These are phyloP conservation scores for Cylas formicarius DNA, from an alignment of 1,140 invertebrate species.

Conservation along the genomic window DNA sequence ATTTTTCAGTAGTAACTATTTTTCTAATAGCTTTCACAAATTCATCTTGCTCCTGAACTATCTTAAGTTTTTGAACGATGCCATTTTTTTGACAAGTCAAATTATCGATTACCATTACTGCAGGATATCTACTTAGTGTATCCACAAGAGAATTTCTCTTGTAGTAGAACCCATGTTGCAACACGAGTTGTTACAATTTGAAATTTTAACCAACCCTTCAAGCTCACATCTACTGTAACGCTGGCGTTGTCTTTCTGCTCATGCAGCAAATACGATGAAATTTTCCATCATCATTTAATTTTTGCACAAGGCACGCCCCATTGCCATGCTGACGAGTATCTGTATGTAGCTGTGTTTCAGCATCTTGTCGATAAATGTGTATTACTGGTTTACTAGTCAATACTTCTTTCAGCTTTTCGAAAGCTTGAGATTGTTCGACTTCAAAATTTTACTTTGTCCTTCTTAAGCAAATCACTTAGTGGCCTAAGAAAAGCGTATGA, in stretches of 20 bases:
- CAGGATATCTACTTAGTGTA: conserved; percentile 39
- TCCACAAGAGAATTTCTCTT: conserved; percentile 42
- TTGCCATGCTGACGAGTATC: conserved; percentile 29
- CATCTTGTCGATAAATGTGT: conserved; percentile 31
- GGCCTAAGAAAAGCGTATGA: conserved; percentile 30
- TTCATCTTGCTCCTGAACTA: conserved; percentile 24
- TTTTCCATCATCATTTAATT: conserved; percentile 27
- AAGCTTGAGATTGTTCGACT: conserved; percentile 14
- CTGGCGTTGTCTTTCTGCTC: conserved; percentile 33
- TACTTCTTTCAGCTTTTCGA: conserved; percentile 19
- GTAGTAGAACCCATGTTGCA: conserved; percentile 35
- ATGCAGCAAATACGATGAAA: conserved; percentile 44
- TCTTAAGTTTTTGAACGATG: conserved; percentile 10
- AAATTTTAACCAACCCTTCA: conserved; percentile 47
- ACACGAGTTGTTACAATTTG: conserved; percentile 40
- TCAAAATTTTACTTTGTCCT: conserved; percentile 18
- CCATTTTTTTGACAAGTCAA: conserved; percentile 10
- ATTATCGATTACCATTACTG: conserved; percentile 23
- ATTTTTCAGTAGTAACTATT: conserved; percentile 20
- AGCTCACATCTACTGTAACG: conserved; percentile 38
- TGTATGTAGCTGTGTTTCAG: conserved; percentile 30
- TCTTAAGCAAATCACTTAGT: conserved; percentile 22
- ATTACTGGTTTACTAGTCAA: conserved; percentile 34
- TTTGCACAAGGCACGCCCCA: conserved; percentile 37
- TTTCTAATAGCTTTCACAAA: conserved; percentile 21